Conservation (phyloP, 2,113 vertebrate species). For the Cryptomyrus ogoouensis region DNA sequence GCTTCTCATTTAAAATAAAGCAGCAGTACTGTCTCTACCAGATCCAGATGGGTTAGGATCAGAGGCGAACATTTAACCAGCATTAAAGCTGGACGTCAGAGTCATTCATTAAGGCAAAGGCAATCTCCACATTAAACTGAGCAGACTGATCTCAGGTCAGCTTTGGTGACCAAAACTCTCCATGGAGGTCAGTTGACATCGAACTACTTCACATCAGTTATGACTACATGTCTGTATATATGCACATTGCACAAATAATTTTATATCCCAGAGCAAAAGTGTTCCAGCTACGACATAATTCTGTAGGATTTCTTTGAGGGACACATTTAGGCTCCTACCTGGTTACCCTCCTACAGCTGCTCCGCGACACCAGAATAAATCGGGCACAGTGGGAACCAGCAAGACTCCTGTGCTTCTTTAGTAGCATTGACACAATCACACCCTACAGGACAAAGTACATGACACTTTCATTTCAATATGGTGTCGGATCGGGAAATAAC, state of each 20-base stretch:
- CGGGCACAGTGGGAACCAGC: neutral
- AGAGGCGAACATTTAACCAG: neutral
- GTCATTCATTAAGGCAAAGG: neutral
- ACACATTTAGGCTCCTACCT: neutral
- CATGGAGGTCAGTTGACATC: neutral
- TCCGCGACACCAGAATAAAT: neutral
- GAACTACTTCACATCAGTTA: neutral
- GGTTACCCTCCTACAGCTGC: neutral
- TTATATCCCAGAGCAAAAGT: neutral
- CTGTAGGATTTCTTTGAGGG: neutral
- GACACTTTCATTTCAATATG: neutral
- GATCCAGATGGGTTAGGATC: neutral
- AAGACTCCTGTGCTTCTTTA: neutral
- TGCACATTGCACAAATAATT: neutral
- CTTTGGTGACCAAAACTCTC: neutral
- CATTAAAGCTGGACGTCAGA: neutral
- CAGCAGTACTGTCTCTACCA: neutral
- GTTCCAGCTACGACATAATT: neutral
- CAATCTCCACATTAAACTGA: neutral
- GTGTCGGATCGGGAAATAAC: neutral
- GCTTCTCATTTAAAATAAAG: neutral
- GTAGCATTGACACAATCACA: neutral
- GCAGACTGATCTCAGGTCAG: neutral
- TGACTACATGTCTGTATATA: neutral
- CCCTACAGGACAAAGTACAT: neutral